A percentile compares a stretch with the other conserved stretches of the same genome.
Conservation (phyloP, 2,797 vertebrate genomes). For the Spizella passerina region DNA sequence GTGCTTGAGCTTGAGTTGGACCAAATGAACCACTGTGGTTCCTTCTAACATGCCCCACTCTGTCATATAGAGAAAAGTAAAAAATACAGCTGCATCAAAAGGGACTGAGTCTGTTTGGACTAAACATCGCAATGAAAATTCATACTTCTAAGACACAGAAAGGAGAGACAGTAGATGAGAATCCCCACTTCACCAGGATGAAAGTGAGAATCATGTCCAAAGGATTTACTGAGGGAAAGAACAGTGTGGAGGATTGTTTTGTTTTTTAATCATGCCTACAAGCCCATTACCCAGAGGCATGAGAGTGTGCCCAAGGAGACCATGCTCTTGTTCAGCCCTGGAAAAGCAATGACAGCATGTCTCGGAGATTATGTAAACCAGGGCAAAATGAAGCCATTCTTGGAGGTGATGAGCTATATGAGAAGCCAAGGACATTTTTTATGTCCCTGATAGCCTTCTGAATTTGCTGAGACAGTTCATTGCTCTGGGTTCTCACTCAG, state of each 20-base stretch:
- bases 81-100: neutral
- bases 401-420: neutral
- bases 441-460: neutral
- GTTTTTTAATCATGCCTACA: neutral
- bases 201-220: neutral
- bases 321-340: neutral
- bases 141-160: neutral
- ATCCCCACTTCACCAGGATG: neutral
- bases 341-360: neutral
- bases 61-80: neutral
- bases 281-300: neutral
- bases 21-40: neutral
- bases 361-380: neutral
- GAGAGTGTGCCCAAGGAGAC: neutral
- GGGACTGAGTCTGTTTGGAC: neutral
- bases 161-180: neutral
- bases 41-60: neutral
- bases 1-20: neutral
- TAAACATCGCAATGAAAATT: neutral
- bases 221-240: neutral
- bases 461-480: neutral
- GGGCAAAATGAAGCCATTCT: neutral
- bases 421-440: neutral
- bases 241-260: fast-evolving
- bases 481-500: neutral